Evolutionary conservation across 2,113 vertebrate genomes (phyloP), one percentile per base, ranked within the genome.

Genomic region (Bubo bubo): DNA sequence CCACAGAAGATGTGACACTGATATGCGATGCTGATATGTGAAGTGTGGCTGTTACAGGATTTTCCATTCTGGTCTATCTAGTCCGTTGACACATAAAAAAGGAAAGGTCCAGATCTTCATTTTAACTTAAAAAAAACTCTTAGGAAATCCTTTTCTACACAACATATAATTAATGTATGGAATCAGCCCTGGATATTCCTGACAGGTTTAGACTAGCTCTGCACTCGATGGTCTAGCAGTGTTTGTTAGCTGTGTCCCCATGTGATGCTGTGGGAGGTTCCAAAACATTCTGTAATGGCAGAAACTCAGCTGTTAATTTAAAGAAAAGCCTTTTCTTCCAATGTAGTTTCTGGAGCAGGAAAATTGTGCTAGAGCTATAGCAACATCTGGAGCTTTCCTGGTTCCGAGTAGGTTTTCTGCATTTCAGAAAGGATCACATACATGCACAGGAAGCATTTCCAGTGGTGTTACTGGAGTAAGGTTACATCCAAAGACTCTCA

Each of bases 71-170:
- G 53, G 28, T 79, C 76, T 81, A 12, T 64, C 62, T 90, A 35
- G 70, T 93, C 35, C 58, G 19, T 56, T 88, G 67, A 64, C 49
- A 64, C 10, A 67, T n/a, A 16, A 60, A 86, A 77, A 82, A 27
- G 20, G 24, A 50, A 90, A 66, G 71, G 76, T 83, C 50, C 39
- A 86, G 34, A 88, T 79, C 82, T 90, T 83, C 62, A 62, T 49
- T 92, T 86, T 83, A 79, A 86, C 53, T 76, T 16, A 6, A 90
- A 85, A 88, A 88, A 82, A 79, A 18, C 43, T 93, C 62, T 96
- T 86, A 83, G 67, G 91, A 95, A 93, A 93, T 90, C 12, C 7
- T 60, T 82, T 82, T 90, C 88, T 93, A 82, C 86, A 80, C 72
- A 83, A 85, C 12, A 8, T 92, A 30, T 70, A 88, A 95, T 95